phyloP scores from a whole-genome alignment of 2,888 invertebrate genomes.

The Caenorhabditis uteleia region DNA sequence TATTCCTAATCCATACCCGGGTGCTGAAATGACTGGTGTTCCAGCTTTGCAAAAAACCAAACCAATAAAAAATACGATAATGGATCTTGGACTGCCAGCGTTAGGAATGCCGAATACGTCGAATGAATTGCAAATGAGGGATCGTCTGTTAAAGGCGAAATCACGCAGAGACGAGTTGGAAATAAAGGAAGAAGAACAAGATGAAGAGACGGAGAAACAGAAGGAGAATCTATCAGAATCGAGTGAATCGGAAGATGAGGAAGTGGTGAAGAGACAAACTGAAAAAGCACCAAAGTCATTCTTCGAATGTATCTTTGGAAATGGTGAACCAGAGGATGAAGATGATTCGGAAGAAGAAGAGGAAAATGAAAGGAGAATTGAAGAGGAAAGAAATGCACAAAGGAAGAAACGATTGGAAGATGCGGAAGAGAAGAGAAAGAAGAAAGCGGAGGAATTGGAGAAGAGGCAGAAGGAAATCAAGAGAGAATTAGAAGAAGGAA shows the following conservation, averaged over 20 bases:
- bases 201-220: slow-evolving; percentile 10
- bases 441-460: slow-evolving; percentile 11
- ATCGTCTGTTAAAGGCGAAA: neutral
- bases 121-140: slow-evolving; percentile 37
- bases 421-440: no score
- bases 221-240: slow-evolving; percentile 1
- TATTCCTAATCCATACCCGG: slow-evolving; percentile 83
- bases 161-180: no score
- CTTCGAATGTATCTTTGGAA: slow-evolving; percentile 45
- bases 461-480: slow-evolving; percentile 9
- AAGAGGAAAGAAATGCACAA: slow-evolving; percentile 3
- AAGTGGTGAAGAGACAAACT: slow-evolving; percentile 4
- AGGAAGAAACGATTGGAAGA: slow-evolving; percentile 10
- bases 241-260: slow-evolving; percentile 15
- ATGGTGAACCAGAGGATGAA: slow-evolving; percentile 3
- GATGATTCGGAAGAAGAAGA: slow-evolving; percentile 28
- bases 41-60: slow-evolving; percentile 43
- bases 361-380: slow-evolving; percentile 17
- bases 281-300: slow-evolving; percentile 43
- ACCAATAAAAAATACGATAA: slow-evolving; percentile 19
- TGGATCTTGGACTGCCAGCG: slow-evolving; percentile 33
- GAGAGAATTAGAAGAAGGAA: slow-evolving; percentile 1
- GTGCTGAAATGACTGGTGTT: slow-evolving; percentile 71
- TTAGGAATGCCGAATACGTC: slow-evolving; percentile 51
- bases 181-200: slow-evolving; percentile 6